phyloP scores from a whole-genome alignment of 2,888 invertebrate species.

The Trachelus tabidus region DNA sequence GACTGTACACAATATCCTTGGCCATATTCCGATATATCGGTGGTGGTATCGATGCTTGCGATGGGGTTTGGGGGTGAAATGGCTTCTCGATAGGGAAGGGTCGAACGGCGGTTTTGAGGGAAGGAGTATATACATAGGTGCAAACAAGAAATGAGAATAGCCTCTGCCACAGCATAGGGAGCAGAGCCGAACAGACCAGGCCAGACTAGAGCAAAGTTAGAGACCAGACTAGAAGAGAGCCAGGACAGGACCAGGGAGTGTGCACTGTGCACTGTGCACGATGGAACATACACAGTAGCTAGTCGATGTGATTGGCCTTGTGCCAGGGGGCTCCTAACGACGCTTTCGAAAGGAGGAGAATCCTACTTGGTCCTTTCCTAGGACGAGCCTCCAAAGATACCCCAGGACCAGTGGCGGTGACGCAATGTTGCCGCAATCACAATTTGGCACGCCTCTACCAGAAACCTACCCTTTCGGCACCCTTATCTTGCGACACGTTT shows the following conservation, averaged over 20 bases:
- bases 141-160: conserved; percentile 61
- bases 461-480: conserved; percentile 41
- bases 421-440: conserved; percentile 64
- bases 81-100: conserved; percentile 16
- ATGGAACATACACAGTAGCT: conserved; percentile 55
- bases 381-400: conserved; percentile 57
- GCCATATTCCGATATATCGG: conserved; percentile 57
- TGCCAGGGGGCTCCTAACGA: conserved; percentile 63
- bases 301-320: conserved; percentile 64
- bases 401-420: conserved; percentile 56
- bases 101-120: conserved; percentile 25
- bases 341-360: conserved; percentile 62
- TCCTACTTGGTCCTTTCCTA: conserved; percentile 55
- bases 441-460: conserved; percentile 58
- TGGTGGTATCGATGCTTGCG: conserved; percentile 53
- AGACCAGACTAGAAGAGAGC: conserved; percentile 27
- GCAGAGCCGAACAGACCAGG: not conserved
- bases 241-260: conserved; percentile 39
- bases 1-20: conserved; percentile 44
- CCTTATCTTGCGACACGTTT: conserved; percentile 19
- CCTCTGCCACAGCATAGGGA: conserved; percentile 33
- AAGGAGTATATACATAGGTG: conserved; percentile 45
- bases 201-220: conserved; percentile 15
- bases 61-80: conserved; percentile 21
- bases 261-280: conserved; percentile 32